These are phyloP conservation scores for Drosophila picticornis DNA, from an alignment of 2,888 invertebrate genomes.

Conservation along the genomic window DNA sequence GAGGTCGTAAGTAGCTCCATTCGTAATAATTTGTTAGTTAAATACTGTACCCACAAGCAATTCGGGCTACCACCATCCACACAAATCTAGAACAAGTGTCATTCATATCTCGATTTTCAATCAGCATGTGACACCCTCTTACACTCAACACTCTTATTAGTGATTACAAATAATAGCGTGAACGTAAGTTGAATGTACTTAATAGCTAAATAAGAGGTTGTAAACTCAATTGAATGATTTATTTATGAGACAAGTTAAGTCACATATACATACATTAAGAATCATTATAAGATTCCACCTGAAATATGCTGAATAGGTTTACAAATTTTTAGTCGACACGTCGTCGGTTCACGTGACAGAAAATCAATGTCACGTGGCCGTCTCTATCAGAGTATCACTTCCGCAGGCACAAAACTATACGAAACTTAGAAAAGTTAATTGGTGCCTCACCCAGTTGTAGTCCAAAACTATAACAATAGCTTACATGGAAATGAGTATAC, in stretches of 20 bases:
- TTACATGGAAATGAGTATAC: background rate
- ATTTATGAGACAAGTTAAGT: background rate
- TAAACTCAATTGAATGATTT: background rate
- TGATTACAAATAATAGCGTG: conserved; percentile 9
- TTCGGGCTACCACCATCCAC: conserved; percentile 19
- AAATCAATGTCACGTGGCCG: conserved; percentile 19
- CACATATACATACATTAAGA: background rate
- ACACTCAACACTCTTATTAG: conserved; percentile 40
- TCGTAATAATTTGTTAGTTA: conserved; percentile 50
- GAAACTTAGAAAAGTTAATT: conserved; percentile 42
- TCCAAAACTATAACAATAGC: conserved; percentile 1
- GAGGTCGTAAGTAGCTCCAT: conserved; percentile 20
- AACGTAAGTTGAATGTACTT: background rate
- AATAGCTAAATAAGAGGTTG: background rate
- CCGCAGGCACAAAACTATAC: conserved; percentile 53
- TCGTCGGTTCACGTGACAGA: background rate
- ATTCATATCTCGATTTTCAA: conserved; percentile 42
- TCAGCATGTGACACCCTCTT: conserved; percentile 52
- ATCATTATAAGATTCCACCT: background rate
- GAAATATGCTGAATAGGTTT: background rate
- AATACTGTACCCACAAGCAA: conserved; percentile 39
- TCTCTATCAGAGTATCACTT: conserved; percentile 36
- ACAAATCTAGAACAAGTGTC: conserved; percentile 8
- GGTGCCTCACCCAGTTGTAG: conserved; percentile 23
- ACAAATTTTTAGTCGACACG: background rate